These are phyloP conservation scores for Heteractis magnifica DNA, from an alignment of 92 coral and sea anemone species.

Conservation along the genomic window DNA sequence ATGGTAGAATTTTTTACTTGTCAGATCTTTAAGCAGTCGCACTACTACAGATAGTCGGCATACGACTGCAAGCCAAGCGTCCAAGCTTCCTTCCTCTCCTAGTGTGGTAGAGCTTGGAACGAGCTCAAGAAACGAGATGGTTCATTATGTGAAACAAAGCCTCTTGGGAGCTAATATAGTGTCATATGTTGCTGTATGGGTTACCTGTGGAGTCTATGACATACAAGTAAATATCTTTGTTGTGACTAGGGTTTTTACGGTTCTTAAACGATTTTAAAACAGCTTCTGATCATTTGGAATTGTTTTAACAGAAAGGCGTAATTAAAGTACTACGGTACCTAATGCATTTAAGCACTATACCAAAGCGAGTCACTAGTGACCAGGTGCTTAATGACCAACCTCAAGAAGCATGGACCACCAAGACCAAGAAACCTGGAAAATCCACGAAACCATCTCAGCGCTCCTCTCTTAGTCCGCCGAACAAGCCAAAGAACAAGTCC, in stretches of 20 bases:
- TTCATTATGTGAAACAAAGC: conserved; percentile 62
- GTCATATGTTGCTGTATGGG: conserved; percentile 68
- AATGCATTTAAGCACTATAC: conserved; percentile 40
- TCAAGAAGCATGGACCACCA: conserved; percentile 54
- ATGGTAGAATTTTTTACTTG: neutral
- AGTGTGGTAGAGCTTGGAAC: conserved; percentile 16
- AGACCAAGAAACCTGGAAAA: conserved; percentile 24
- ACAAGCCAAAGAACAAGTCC: conserved; percentile 27
- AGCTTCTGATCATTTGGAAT: neutral
- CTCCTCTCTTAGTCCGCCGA: neutral
- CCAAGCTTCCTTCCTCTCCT: conserved; percentile 15
- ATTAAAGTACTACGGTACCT: conserved; percentile 61
- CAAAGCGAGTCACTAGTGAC: conserved; percentile 30
- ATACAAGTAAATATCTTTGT: conserved; percentile 50
- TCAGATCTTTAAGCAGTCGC: conserved; percentile 16
- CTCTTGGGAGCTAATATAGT: conserved; percentile 60
- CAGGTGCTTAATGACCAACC: conserved; percentile 21
- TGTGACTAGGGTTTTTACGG: neutral
- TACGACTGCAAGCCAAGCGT: conserved; percentile 8
- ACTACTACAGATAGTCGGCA: neutral
- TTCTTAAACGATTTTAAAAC: neutral
- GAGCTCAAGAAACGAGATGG: conserved; percentile 46
- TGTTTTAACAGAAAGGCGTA: conserved; percentile 37
- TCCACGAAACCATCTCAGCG: conserved; percentile 33
- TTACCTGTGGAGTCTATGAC: conserved; percentile 79